Percentiles rank a stretch among this genome's conserved stretches.
Evolutionary conservation across 2,797 vertebrate species (phyloP).

Genomic region (Xiphophorus birchmanni): DNA sequence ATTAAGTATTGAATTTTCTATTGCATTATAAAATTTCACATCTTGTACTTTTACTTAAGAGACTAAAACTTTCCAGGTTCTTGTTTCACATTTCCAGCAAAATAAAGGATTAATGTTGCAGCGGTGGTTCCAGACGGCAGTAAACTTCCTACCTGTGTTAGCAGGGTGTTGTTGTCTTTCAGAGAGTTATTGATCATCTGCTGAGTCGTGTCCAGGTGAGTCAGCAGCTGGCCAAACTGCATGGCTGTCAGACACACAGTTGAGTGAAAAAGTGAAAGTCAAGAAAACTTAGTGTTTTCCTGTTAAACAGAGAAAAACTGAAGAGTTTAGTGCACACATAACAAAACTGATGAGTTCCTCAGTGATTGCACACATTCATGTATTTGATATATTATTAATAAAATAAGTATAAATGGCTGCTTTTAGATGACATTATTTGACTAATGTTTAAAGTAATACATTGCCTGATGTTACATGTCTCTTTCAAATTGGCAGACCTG

Average conservation of each 20-base stretch:
- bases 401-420: constrained; percentile 56
- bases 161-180: constrained; percentile 87
- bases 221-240: constrained; percentile 94
- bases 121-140: background rate
- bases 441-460: constrained; percentile 38
- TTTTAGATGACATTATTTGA: constrained; percentile 44
- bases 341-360: constrained; percentile 18
- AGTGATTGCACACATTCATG: constrained; percentile 19
- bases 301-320: background rate
- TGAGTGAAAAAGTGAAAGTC: constrained; percentile 1
- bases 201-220: constrained; percentile 93
- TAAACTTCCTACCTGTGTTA: constrained; percentile 83
- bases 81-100: background rate
- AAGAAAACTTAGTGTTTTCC: background rate
- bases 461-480: constrained; percentile 53
- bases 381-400: constrained; percentile 11
- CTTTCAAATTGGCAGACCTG: constrained; percentile 20
- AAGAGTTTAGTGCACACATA: background rate
- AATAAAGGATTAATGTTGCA: background rate
- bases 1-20: background rate
- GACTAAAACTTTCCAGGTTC: background rate
- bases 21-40: background rate
- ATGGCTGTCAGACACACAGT: constrained; percentile 78
- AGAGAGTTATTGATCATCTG: constrained; percentile 91
- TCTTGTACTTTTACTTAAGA: background rate